Percentiles rank a stretch among this genome's conserved stretches.
These are phyloP conservation scores for Leptonema lineaticorne DNA, from an alignment of 1,140 invertebrate genomes.

Conservation along the genomic window DNA sequence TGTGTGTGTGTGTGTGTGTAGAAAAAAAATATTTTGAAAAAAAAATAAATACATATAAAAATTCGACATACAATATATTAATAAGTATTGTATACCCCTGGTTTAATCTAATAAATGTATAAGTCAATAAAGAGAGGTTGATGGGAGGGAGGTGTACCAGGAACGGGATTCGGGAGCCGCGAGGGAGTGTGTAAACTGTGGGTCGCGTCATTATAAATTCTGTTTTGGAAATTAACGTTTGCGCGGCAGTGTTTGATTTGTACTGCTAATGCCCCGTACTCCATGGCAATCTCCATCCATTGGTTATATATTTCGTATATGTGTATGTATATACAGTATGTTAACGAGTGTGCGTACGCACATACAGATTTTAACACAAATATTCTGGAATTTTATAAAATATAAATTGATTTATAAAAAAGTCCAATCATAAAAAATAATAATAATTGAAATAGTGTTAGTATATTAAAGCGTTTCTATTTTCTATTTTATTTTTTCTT, in stretches of 20 bases:
- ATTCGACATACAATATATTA: too few relatives aligned
- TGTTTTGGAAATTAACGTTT: constrained; percentile 34
- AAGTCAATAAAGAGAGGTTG: constrained; percentile 34
- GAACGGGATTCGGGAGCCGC: constrained; percentile 30
- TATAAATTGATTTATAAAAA: too few relatives aligned
- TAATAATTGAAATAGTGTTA: neutral
- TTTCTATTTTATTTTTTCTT: neutral
- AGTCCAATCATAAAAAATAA: too few relatives aligned
- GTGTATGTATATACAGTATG: too few relatives aligned
- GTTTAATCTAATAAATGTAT: constrained; percentile 42
- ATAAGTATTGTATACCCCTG: constrained; percentile 27
- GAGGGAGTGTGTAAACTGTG: constrained; percentile 7
- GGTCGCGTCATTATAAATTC: constrained; percentile 33
- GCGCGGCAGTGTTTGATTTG: constrained; percentile 27
- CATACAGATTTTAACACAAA: constrained; percentile 1
- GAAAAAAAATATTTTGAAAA: too few relatives aligned
- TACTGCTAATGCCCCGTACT: constrained; percentile 15
- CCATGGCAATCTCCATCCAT: neutral
- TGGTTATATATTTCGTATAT: too few relatives aligned
- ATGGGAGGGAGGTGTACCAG: constrained; percentile 27
- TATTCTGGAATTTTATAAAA: neutral
- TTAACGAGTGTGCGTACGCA: too few relatives aligned
- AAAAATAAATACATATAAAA: too few relatives aligned
- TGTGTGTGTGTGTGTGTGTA: too few relatives aligned
- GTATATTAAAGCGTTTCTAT: neutral